These are phyloP conservation scores for Chironomus tentans DNA, from an alignment of 2,888 invertebrate species.

Conservation along the genomic window DNA sequence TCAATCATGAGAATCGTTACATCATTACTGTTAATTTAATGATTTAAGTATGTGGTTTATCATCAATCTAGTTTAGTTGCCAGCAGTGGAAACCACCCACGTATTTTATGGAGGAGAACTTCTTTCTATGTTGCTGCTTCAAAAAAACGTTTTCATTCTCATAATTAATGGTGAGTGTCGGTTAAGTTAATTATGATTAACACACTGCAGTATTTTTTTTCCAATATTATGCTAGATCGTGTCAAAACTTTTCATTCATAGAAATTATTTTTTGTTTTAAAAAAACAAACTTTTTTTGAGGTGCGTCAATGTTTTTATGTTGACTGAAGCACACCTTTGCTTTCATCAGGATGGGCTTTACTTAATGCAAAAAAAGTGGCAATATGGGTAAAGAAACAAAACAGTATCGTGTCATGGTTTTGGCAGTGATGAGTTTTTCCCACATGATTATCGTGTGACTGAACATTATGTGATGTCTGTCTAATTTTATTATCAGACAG, in stretches of 20 bases:
- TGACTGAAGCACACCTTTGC: background rate
- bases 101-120: background rate
- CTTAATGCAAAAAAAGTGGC: background rate
- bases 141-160: background rate
- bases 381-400: too few relatives aligned
- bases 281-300: background rate
- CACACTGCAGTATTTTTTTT: background rate
- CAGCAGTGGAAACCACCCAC: background rate
- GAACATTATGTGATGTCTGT: too few relatives aligned
- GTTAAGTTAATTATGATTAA: background rate
- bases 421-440: too few relatives aligned
- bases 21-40: background rate
- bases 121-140: background rate
- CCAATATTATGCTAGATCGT: background rate
- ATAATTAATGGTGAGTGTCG: background rate
- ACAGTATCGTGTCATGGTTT: too few relatives aligned
- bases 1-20: too few relatives aligned
- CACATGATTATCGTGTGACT: too few relatives aligned
- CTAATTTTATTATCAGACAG: too few relatives aligned
- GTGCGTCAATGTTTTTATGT: background rate
- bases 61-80: background rate
- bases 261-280: too few relatives aligned
- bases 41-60: background rate
- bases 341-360: background rate
- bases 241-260: background rate